phyloP scores from a whole-genome alignment of 2,113 vertebrate species.

The Laterallus jamaicensis region DNA sequence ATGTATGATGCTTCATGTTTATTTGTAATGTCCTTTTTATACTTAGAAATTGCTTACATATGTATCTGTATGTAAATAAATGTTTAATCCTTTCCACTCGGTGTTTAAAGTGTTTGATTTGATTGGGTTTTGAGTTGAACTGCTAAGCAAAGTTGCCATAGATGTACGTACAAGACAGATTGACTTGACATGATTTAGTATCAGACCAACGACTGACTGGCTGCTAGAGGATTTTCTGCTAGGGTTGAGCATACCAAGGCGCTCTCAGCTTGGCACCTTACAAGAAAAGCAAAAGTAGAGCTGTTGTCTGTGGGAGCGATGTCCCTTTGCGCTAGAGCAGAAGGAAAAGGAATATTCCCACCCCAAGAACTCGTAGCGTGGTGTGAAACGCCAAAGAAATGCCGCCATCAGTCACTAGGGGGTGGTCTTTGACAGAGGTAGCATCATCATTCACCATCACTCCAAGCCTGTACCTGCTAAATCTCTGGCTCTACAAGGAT shows the following conservation, averaged over 20 bases:
- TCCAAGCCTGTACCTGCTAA: background rate
- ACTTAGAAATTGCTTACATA: conserved; percentile 68
- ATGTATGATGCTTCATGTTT: conserved; percentile 71
- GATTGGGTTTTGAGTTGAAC: background rate
- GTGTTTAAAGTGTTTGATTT: background rate
- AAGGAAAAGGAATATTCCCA: background rate
- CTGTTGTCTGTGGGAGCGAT: background rate
- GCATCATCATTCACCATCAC: background rate
- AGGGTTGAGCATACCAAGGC: background rate
- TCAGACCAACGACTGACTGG: background rate
- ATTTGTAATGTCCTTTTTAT: conserved; percentile 71
- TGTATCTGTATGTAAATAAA: conserved; percentile 79
- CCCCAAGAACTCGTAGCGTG: accelerated
- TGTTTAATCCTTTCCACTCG: conserved; percentile 70
- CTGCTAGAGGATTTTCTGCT: background rate
- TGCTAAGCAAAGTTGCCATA: background rate
- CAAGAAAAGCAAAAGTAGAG: background rate
- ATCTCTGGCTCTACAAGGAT: background rate
- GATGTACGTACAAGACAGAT: accelerated
- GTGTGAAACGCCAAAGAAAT: background rate
- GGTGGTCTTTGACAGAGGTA: background rate
- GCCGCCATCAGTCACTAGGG: background rate
- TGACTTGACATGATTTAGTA: background rate
- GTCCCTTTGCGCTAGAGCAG: background rate
- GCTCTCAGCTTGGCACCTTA: background rate